These are phyloP conservation scores for Pandemis corylana DNA, from an alignment of 2,888 invertebrate species.

Conservation along the genomic window DNA sequence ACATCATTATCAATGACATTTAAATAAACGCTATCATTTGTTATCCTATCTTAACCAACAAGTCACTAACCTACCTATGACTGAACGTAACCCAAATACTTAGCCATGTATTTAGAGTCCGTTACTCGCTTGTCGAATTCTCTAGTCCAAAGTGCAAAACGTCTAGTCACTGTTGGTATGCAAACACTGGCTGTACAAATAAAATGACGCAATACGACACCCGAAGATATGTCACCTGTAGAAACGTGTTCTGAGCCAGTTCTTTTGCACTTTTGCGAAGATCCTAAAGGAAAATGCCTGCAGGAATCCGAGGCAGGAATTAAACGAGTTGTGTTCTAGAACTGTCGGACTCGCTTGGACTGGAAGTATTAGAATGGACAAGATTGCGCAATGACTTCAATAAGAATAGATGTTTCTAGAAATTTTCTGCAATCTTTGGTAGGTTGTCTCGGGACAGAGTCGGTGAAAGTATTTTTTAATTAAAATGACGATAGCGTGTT, in stretches of 20 bases:
- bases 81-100: not conserved
- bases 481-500: no score
- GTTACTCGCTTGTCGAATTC: conserved; percentile 5
- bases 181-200: not conserved
- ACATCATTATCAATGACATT: conserved; percentile 7
- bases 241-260: not conserved
- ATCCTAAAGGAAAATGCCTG: not conserved
- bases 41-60: not conserved
- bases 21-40: not conserved
- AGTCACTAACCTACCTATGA: conserved; percentile 8
- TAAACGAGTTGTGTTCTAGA: no score
- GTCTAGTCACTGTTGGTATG: conserved; percentile 5
- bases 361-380: no score
- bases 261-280: not conserved
- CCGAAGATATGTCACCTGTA: not conserved
- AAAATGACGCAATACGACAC: conserved; percentile 8
- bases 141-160: conserved; percentile 11
- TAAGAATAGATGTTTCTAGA: no score
- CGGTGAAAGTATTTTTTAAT: no score
- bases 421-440: no score
- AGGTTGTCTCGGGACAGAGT: no score
- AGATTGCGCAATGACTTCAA: no score
- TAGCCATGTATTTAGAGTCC: not conserved
- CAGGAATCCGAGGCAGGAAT: not conserved
- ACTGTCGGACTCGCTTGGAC: no score